Conservation (phyloP, 2,797 vertebrate genomes). For the Craterocephalus amniculus region DNA sequence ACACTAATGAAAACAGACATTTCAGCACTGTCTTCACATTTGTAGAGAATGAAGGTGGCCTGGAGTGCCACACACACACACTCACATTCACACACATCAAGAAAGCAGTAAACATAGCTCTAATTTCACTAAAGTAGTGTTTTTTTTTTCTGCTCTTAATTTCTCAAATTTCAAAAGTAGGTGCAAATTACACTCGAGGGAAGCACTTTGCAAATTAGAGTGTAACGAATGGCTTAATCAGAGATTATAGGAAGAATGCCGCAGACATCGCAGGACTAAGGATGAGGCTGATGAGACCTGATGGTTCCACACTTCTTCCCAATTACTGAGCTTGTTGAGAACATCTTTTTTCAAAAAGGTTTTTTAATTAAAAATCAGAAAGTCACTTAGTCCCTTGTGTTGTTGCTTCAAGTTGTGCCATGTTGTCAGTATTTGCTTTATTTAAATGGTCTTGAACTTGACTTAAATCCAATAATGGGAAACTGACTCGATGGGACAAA, state of each 20-base stretch:
- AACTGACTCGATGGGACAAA: neutral
- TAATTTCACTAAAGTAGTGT: constrained; percentile 26
- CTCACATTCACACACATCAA: constrained; percentile 41
- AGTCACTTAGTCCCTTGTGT: neutral
- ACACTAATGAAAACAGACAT: constrained; percentile 14
- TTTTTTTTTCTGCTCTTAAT: constrained; percentile 42
- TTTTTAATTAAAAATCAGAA: neutral
- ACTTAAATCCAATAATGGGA: neutral
- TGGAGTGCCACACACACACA: too few species aligned
- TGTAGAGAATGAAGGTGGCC: too few species aligned
- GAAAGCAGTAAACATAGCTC: constrained; percentile 34
- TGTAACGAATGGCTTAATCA: constrained; percentile 63
- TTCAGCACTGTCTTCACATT: constrained; percentile 36
- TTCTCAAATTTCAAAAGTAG: constrained; percentile 42
- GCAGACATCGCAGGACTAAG: constrained; percentile 35
- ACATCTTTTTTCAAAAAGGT: neutral
- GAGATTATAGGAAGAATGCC: constrained; percentile 49
- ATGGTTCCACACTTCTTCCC: neutral
- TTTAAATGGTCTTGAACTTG: neutral
- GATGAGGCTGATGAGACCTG: constrained; percentile 8
- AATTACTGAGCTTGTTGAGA: neutral
- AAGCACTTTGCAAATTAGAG: constrained; percentile 57
- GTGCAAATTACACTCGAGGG: constrained; percentile 55
- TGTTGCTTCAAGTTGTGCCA: neutral
- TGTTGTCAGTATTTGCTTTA: neutral